Evolutionary conservation across 2,888 invertebrate genomes (phyloP).

Genomic region (Eurois occulta): DNA sequence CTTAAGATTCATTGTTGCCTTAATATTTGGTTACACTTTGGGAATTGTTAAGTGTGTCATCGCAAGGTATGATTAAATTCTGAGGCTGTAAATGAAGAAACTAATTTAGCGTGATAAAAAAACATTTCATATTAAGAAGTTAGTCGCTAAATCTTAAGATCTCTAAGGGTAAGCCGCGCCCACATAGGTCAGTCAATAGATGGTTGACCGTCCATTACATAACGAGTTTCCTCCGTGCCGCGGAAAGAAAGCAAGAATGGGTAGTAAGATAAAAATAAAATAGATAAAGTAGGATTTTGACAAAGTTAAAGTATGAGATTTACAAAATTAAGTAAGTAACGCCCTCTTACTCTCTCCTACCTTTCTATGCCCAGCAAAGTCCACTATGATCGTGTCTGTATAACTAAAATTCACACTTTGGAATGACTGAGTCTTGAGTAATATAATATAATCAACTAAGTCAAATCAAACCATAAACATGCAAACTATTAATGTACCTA

Average conservation of each 20-base stretch:
- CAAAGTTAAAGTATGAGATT: too few species aligned
- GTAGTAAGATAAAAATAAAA: too few species aligned
- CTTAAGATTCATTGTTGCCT: slow-evolving; percentile 61
- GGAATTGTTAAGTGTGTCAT: slow-evolving; percentile 57
- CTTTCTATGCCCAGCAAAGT: neutral
- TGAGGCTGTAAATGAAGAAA: neutral
- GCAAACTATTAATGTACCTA: slow-evolving; percentile 9
- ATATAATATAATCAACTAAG: neutral
- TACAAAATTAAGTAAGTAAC: neutral
- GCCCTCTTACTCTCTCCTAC: neutral
- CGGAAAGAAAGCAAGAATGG: neutral
- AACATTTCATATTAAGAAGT: neutral
- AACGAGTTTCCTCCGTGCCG: neutral
- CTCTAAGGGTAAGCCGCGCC: neutral
- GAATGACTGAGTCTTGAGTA: neutral
- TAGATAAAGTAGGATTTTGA: too few species aligned
- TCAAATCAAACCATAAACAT: neutral
- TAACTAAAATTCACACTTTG: neutral
- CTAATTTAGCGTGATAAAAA: neutral
- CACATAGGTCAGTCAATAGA: neutral
- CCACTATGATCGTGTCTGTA: neutral
- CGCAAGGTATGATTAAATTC: slow-evolving; percentile 29
- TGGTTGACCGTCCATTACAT: neutral
- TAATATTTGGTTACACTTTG: slow-evolving; percentile 64
- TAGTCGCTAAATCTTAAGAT: neutral